These are phyloP conservation scores for Xestobium rufovillosum DNA, from an alignment of 2,888 invertebrate species.

Conservation along the genomic window DNA sequence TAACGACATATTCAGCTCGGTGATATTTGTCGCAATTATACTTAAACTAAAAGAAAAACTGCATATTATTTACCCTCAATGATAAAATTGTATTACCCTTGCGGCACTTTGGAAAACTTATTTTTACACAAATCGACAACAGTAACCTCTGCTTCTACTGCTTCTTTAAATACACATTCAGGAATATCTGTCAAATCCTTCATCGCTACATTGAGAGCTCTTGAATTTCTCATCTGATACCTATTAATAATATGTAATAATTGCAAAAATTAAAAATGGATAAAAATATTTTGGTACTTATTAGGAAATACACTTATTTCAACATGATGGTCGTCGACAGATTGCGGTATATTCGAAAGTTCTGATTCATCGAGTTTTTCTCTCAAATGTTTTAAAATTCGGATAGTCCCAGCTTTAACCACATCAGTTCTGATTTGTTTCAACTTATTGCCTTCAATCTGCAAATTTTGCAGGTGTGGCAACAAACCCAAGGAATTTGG, in stretches of 20 bases:
- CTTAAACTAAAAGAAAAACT: slow-evolving; percentile 42
- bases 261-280: neutral
- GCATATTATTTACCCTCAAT: no score
- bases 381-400: slow-evolving; percentile 70
- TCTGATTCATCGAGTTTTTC: slow-evolving; percentile 48
- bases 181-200: slow-evolving; percentile 61
- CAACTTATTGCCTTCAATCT: slow-evolving; percentile 80
- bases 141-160: slow-evolving; percentile 62
- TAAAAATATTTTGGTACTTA: slow-evolving; percentile 30
- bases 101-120: slow-evolving; percentile 59
- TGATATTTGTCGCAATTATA: slow-evolving; percentile 46
- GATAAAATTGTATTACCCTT: no score
- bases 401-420: slow-evolving; percentile 72
- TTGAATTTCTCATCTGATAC: slow-evolving; percentile 51
- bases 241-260: slow-evolving; percentile 34
- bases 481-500: slow-evolving; percentile 62
- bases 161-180: slow-evolving; percentile 62
- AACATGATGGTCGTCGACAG: neutral
- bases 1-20: slow-evolving; percentile 62
- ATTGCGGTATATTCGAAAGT: slow-evolving; percentile 15
- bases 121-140: slow-evolving; percentile 79
- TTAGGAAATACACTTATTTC: slow-evolving; percentile 25
- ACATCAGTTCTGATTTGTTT: slow-evolving; percentile 76
- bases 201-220: slow-evolving; percentile 52
- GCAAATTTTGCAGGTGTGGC: slow-evolving; percentile 72